phyloP scores from a whole-genome alignment of 30 jellyfish, hydroid and myxozoan species.

The Cassiopea andromeda region DNA sequence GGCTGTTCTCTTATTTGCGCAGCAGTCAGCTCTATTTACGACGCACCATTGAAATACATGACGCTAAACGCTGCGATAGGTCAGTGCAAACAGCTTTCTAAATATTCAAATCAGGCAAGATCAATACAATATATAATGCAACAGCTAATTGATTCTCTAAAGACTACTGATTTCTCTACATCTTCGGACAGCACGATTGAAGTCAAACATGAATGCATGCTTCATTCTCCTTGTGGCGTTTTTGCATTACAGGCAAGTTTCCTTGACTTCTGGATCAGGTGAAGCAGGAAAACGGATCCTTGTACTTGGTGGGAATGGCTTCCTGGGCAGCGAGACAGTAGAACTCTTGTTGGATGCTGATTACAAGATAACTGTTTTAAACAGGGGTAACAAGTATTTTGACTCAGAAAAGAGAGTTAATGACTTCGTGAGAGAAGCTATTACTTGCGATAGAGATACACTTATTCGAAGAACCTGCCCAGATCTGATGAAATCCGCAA shows the following conservation, averaged over 20 bases:
- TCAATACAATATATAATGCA: neutral
- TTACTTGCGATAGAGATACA: conserved; percentile 89
- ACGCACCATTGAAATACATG: neutral
- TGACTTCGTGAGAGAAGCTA: conserved; percentile 30
- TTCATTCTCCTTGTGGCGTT: neutral
- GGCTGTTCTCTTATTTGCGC: neutral
- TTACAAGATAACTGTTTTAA: conserved; percentile 62
- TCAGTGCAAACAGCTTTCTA: conserved; percentile 10
- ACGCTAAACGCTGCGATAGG: conserved; percentile 28
- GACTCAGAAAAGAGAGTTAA: conserved; percentile 64
- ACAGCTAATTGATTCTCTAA: neutral
- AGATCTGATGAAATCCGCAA: conserved; percentile 57
- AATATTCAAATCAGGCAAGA: neutral
- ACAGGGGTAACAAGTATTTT: conserved; percentile 87
- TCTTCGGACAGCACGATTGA: neutral
- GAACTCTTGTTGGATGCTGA: conserved; percentile 32
- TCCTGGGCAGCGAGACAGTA: conserved; percentile 87
- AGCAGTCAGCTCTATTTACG: conserved; percentile 14
- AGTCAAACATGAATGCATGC: neutral
- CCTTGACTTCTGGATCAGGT: neutral
- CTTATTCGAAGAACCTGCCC: conserved; percentile 76
- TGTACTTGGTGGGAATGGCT: conserved; percentile 96
- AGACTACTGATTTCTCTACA: neutral
- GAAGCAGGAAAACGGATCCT: conserved; percentile 55
- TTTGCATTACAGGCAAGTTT: neutral